Conservation (phyloP, 2,113 vertebrate genomes). For the Onychostruthus taczanowskii region DNA sequence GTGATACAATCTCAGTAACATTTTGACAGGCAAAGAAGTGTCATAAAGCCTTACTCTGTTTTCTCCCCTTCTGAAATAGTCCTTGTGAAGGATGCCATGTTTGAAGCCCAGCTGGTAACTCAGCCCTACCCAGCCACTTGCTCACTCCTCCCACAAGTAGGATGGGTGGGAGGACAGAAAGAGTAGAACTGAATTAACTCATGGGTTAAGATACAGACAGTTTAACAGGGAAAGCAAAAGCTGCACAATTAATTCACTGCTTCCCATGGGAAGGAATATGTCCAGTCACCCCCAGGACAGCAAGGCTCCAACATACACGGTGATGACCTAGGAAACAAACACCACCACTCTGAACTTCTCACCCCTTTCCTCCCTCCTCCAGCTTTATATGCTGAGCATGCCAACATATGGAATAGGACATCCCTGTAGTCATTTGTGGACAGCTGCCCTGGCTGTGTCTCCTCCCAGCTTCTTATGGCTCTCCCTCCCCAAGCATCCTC, state of each 20-base stretch:
- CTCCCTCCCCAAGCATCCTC: not conserved
- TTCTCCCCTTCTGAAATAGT: not conserved
- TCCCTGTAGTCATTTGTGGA: too few species aligned
- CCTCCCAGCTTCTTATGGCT: rapidly evolving
- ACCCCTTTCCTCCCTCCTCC: not conserved
- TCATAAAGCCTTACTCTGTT: not conserved
- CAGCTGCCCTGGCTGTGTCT: not conserved
- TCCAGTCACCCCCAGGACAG: not conserved
- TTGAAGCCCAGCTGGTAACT: not conserved
- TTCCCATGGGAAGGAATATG: not conserved
- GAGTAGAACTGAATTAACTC: not conserved
- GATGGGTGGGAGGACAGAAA: not conserved
- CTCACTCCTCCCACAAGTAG: not conserved
- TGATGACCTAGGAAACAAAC: not conserved
- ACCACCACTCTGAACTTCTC: not conserved
- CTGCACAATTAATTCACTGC: not conserved
- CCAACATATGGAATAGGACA: not conserved
- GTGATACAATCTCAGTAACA: not conserved
- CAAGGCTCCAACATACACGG: not conserved
- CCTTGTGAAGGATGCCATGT: not conserved
- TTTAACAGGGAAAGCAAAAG: not conserved
- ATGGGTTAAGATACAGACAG: not conserved
- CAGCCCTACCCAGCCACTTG: not conserved
- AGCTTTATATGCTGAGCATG: not conserved
- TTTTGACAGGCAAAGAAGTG: not conserved